Conservation (phyloP, 2,113 vertebrate species). For the Ptilonorhynchus violaceus region DNA sequence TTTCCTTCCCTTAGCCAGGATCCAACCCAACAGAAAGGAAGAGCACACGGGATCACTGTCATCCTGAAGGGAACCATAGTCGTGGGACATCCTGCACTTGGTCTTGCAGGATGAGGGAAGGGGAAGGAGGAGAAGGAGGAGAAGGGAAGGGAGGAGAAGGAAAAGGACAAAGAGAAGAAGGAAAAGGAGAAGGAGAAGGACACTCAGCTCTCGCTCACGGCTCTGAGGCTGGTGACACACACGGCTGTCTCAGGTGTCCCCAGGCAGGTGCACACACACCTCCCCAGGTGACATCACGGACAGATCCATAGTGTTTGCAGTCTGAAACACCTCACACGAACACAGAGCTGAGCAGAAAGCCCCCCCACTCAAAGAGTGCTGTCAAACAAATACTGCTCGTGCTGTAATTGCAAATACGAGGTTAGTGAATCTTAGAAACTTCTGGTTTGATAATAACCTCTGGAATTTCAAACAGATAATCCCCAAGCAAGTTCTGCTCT, state of each 20-base stretch:
- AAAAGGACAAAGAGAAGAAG: neutral
- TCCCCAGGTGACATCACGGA: rapidly evolving
- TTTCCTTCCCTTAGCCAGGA: neutral
- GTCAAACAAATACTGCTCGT: neutral
- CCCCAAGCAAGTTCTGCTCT: neutral
- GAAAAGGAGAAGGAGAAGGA: neutral
- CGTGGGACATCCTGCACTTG: rapidly evolving
- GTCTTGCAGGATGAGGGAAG: too few relatives aligned
- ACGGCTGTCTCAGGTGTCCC: neutral
- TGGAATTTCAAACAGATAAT: neutral
- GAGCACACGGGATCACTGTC: rapidly evolving
- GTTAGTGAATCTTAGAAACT: neutral
- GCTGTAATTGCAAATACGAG: neutral
- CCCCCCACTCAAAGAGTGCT: neutral
- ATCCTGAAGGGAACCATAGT: rapidly evolving
- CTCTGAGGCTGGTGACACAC: neutral
- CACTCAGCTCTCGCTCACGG: rapidly evolving
- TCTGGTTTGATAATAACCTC: neutral
- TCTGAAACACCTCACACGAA: rapidly evolving
- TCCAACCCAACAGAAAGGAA: neutral
- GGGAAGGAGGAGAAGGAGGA: neutral
- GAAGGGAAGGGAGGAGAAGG: too few relatives aligned
- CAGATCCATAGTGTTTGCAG: rapidly evolving
- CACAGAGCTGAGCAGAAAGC: neutral
- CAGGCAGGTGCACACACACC: rapidly evolving